Percentiles rank a stretch among this genome's conserved stretches.
These are phyloP conservation scores for Eutrigla gurnardus DNA, from an alignment of 2,797 vertebrate species.

Conservation along the genomic window DNA sequence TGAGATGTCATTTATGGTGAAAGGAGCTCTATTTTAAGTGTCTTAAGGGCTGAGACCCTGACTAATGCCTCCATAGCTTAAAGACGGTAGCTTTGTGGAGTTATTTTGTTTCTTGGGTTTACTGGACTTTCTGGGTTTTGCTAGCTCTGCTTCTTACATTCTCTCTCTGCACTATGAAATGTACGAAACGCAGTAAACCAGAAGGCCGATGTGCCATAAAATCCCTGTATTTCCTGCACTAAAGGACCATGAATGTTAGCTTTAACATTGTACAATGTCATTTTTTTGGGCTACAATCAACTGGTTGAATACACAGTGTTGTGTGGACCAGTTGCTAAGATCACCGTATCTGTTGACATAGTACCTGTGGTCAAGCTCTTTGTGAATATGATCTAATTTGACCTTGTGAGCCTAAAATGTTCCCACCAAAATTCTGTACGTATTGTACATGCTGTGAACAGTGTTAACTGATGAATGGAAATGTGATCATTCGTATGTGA, in stretches of 20 bases:
- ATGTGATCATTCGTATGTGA: not conserved
- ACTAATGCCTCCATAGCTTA: not conserved
- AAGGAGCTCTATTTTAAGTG: not conserved
- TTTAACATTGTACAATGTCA: constrained; percentile 1
- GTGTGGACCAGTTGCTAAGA: constrained; percentile 15
- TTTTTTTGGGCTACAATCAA: not conserved
- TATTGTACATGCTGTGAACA: constrained; percentile 1
- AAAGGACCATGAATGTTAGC: constrained; percentile 20
- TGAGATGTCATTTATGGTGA: not conserved
- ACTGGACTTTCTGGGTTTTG: constrained; percentile 1
- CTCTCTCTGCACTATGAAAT: constrained; percentile 8
- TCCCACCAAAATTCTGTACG: not conserved
- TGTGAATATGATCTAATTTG: not conserved
- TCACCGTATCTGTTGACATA: not conserved
- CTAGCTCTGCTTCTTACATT: not conserved
- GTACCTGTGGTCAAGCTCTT: constrained; percentile 6
- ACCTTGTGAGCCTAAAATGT: not conserved
- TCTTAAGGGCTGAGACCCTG: not conserved
- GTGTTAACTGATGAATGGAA: constrained; percentile 1
- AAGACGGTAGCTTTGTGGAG: not conserved
- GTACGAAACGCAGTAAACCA: constrained; percentile 18
- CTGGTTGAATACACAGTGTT: constrained; percentile 7
- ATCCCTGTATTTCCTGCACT: constrained; percentile 8
- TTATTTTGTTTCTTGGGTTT: constrained; percentile 18
- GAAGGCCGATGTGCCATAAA: constrained; percentile 18